These are phyloP conservation scores for Boleophthalmus pectinirostris DNA, from an alignment of 2,113 vertebrate genomes.

Conservation along the genomic window DNA sequence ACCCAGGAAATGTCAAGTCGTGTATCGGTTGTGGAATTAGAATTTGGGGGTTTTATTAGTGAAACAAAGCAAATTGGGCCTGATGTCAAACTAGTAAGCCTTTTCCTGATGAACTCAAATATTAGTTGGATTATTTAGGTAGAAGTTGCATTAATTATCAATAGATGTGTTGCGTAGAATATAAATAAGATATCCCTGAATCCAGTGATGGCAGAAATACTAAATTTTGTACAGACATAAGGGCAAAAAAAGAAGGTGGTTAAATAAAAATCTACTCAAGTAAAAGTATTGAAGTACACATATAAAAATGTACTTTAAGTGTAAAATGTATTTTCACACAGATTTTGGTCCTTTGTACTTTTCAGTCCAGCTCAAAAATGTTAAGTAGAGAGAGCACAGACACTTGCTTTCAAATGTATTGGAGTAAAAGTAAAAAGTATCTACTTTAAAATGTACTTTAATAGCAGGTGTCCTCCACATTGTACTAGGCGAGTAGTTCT, in stretches of 20 bases:
- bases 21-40: not conserved
- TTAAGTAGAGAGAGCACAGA: too few relatives aligned
- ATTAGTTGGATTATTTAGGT: not conserved
- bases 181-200: not conserved
- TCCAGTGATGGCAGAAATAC: too few relatives aligned
- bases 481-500: not conserved
- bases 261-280: too few relatives aligned
- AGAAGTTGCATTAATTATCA: not conserved
- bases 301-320: too few relatives aligned
- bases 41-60: not conserved
- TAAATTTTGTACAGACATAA: too few relatives aligned
- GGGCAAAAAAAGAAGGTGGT: too few relatives aligned
- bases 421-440: too few relatives aligned
- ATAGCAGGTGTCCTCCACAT: not conserved
- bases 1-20: not conserved
- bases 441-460: not conserved
- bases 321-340: too few relatives aligned
- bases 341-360: too few relatives aligned
- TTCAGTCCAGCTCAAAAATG: too few relatives aligned
- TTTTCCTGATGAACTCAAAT: not conserved
- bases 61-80: not conserved
- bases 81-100: not conserved
- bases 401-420: too few relatives aligned
- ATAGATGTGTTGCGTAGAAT: not conserved
- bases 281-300: too few relatives aligned